Evolutionary conservation across 2,888 invertebrate species (phyloP).

Genomic region (Drosophila pseudotalamancana): DNA sequence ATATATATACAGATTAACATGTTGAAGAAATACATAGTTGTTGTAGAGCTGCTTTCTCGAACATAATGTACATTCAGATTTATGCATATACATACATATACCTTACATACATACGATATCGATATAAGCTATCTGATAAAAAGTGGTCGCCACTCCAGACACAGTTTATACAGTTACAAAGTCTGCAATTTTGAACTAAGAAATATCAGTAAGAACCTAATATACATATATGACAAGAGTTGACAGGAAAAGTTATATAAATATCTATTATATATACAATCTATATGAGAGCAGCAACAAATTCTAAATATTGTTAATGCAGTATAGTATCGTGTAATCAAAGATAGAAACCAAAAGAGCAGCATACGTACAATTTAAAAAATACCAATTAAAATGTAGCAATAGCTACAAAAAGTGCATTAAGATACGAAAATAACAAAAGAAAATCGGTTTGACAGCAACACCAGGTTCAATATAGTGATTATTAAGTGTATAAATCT

Average conservation of each 20-base stretch:
- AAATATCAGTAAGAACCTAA: conserved; percentile 36
- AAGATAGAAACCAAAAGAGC: conserved; percentile 40
- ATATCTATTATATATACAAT: conserved; percentile 17
- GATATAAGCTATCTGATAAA: conserved; percentile 20
- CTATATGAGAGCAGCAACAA: conserved; percentile 20
- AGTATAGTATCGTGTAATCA: conserved; percentile 40
- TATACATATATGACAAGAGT: conserved; percentile 5
- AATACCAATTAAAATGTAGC: conserved; percentile 26
- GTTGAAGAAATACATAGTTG: conserved; percentile 17
- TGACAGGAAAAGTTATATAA: conserved; percentile 5
- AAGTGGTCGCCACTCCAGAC: conserved; percentile 9
- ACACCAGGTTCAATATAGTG: conserved; percentile 34
- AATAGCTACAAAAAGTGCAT: conserved; percentile 22
- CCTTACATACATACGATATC: conserved; percentile 3
- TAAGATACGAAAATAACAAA: conserved; percentile 4
- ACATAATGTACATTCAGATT: conserved; percentile 35
- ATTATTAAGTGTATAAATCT: conserved; percentile 38
- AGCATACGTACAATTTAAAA: conserved; percentile 55
- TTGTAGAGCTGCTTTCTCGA: conserved; percentile 25
- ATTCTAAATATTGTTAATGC: conserved; percentile 48
- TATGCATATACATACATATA: conserved; percentile 7
- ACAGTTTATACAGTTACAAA: conserved; percentile 32
- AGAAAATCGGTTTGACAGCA: conserved; percentile 50
- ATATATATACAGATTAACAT: background rate
- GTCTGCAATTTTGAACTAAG: conserved; percentile 44